A percentile compares a stretch with the other conserved stretches of the same genome.
These are phyloP conservation scores for Pteronura brasiliensis DNA, from an alignment of 2,113 vertebrate species.

Conservation along the genomic window DNA sequence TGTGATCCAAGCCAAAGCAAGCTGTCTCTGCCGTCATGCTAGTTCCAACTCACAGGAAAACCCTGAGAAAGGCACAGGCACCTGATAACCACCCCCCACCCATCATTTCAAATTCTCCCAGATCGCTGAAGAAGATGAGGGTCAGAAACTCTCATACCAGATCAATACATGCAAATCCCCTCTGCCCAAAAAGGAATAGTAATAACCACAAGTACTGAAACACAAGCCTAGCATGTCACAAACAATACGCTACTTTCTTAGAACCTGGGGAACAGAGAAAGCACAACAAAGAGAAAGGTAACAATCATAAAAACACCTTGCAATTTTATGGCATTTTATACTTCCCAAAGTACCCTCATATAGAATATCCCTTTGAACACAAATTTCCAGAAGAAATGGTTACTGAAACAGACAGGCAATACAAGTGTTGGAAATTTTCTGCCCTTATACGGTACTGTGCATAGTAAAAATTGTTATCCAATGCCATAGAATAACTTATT, in stretches of 20 bases:
- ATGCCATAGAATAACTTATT: not conserved
- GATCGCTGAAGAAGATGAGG: not conserved
- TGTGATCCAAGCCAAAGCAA: not conserved
- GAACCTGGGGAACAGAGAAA: not conserved
- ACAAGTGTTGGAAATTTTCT: not conserved
- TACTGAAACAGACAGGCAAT: not conserved
- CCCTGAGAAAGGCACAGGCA: not conserved
- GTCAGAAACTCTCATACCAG: not conserved
- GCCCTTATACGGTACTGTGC: not conserved
- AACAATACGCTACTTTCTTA: not conserved
- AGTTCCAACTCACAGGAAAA: not conserved
- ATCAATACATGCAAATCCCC: not conserved
- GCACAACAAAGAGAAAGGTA: not conserved
- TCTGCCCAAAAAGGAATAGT: not conserved
- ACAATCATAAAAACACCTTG: not conserved
- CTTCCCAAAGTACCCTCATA: not conserved
- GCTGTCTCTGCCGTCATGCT: not conserved
- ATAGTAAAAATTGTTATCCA: not conserved
- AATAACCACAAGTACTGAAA: not conserved
- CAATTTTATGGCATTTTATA: not conserved
- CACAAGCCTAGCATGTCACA: not conserved
- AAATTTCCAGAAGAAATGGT: not conserved
- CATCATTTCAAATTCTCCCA: not conserved
- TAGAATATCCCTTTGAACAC: not conserved
- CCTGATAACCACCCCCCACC: not conserved